Evolutionary conservation across 2,888 invertebrate genomes (phyloP).

Genomic region (Frankliniella intonsa): DNA sequence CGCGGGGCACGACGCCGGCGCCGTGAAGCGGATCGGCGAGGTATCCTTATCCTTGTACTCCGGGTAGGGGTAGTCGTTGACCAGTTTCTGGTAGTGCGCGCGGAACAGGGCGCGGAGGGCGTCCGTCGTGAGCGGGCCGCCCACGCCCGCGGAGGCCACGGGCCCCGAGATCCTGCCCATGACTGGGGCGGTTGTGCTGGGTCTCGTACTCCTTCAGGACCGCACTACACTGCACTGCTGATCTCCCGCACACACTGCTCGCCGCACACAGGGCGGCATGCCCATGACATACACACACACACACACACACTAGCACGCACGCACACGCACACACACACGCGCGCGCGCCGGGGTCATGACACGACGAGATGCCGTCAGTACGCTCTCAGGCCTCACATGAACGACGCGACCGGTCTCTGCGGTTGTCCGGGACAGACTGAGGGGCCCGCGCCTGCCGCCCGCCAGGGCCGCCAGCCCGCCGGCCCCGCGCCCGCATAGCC

Average conservation of each 20-base stretch:
- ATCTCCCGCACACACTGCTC: neutral
- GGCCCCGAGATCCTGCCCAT: conserved; percentile 13
- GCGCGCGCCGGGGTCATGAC: too few relatives aligned
- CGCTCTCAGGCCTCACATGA: neutral
- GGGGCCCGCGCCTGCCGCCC: neutral
- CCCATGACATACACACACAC: neutral
- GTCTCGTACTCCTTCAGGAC: neutral
- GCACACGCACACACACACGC: neutral
- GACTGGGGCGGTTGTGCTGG: neutral
- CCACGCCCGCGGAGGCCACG: neutral
- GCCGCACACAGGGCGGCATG: neutral
- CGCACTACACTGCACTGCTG: conserved; percentile 11
- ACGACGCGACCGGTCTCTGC: neutral
- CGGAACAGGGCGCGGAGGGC: conserved; percentile 8
- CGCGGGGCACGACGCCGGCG: neutral
- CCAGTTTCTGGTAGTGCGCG: conserved; percentile 12
- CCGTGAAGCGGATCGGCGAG: conserved; percentile 10
- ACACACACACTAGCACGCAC: neutral
- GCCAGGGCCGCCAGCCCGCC: neutral
- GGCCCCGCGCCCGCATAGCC: neutral
- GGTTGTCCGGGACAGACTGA: conserved; percentile 19
- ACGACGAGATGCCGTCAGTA: too few relatives aligned
- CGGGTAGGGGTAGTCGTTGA: conserved; percentile 24
- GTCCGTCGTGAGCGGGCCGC: neutral
- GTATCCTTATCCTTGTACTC: conserved; percentile 21